phyloP scores from a whole-genome alignment of 2,797 vertebrate genomes.

The Chaetophractus vellerosus region DNA sequence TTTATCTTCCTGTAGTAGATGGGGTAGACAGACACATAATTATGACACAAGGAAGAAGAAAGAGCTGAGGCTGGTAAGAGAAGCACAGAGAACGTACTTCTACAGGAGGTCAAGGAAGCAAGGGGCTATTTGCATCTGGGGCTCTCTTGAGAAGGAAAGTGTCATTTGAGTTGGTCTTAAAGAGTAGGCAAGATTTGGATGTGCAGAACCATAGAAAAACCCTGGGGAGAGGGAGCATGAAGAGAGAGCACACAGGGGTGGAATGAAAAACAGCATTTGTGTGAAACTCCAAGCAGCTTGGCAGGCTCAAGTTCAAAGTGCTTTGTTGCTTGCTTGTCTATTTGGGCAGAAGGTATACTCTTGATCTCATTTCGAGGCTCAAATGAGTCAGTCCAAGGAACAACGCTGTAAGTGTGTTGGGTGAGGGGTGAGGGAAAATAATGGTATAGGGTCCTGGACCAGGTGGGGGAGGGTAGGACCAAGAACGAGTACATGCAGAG shows the following conservation, averaged over 20 bases:
- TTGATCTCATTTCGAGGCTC: not conserved
- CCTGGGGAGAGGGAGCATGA: not conserved
- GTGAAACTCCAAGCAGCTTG: not conserved
- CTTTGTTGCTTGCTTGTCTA: not conserved
- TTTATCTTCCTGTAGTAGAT: not conserved
- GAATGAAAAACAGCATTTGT: not conserved
- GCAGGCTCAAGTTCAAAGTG: not conserved
- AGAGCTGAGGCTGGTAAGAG: not conserved
- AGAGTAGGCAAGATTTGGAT: not conserved
- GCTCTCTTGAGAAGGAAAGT: not conserved
- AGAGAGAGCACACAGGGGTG: not conserved
- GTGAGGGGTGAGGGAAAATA: not conserved
- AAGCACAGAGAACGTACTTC: no score
- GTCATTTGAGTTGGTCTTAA: not conserved
- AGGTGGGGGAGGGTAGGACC: not conserved
- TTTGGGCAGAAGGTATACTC: not conserved
- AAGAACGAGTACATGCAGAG: not conserved
- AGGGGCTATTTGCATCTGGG: not conserved
- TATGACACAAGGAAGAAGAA: not conserved
- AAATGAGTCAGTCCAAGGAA: conserved; percentile 49
- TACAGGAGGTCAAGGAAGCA: not conserved
- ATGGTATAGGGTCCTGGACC: not conserved
- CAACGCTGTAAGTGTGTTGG: not conserved
- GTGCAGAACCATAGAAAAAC: not conserved
- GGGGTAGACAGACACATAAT: not conserved